phyloP scores from a whole-genome alignment of 2,888 invertebrate genomes.

The Meganola albula region DNA sequence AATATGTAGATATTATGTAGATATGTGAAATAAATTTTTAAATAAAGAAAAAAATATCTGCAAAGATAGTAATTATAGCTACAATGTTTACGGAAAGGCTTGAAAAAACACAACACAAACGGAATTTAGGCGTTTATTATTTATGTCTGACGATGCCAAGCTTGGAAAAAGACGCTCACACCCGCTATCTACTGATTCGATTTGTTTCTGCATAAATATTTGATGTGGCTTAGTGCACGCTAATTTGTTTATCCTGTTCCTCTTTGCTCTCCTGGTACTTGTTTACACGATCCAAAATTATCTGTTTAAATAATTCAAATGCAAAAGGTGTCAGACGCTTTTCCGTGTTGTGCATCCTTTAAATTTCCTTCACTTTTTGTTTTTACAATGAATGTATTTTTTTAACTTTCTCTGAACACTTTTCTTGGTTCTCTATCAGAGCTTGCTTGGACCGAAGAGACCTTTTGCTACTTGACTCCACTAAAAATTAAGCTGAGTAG shows the following conservation, averaged over 20 bases:
- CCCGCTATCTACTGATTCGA: constrained; percentile 66
- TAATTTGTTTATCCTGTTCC: constrained; percentile 75
- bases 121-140: constrained; percentile 49
- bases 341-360: constrained; percentile 3
- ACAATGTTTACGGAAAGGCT: no score
- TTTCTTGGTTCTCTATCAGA: no score
- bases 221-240: constrained; percentile 74
- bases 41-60: no score
- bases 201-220: constrained; percentile 77
- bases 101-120: no score
- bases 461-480: no score
- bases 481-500: no score
- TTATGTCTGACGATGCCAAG: constrained; percentile 40
- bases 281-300: constrained; percentile 35
- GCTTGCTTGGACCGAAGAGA: no score
- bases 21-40: no score
- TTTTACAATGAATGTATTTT: neutral
- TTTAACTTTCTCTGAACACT: no score
- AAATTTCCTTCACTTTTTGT: constrained; percentile 3
- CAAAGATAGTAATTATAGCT: no score
- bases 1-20: no score
- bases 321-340: constrained; percentile 15
- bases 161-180: constrained; percentile 59
- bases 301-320: constrained; percentile 34
- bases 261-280: constrained; percentile 51